Evolutionary conservation across 2,888 invertebrate species (phyloP).

Genomic region (Deroplatys truncata): DNA sequence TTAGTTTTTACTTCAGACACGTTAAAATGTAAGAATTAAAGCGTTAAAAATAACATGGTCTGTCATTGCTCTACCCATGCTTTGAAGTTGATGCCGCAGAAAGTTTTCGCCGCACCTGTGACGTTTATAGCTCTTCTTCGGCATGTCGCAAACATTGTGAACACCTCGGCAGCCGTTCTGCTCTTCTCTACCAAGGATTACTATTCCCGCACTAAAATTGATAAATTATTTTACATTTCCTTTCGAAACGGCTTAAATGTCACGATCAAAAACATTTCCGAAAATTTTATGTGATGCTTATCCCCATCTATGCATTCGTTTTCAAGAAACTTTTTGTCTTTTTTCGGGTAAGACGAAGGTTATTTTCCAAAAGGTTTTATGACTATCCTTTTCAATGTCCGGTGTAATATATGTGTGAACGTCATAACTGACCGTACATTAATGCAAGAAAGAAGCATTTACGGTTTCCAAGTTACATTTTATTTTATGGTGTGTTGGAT

Average conservation of each 20-base stretch:
- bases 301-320: background rate
- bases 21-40: background rate
- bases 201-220: background rate
- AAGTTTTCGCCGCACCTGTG: background rate
- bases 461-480: too few species aligned
- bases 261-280: conserved; percentile 1
- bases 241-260: background rate
- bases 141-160: background rate
- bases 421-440: too few species aligned
- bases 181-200: background rate
- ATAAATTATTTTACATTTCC: conserved; percentile 2
- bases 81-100: background rate
- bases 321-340: background rate
- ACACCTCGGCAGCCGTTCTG: background rate
- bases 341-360: background rate
- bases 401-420: too few species aligned
- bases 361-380: background rate
- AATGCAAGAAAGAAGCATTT: too few species aligned
- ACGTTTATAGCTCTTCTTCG: background rate
- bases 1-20: background rate
- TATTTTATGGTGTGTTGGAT: too few species aligned
- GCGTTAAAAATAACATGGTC: background rate
- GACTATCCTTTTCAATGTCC: background rate
- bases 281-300: background rate
- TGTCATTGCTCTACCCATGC: background rate